These are phyloP conservation scores for Phyllopteryx taeniolatus DNA, from an alignment of 2,113 vertebrate genomes.

Conservation along the genomic window DNA sequence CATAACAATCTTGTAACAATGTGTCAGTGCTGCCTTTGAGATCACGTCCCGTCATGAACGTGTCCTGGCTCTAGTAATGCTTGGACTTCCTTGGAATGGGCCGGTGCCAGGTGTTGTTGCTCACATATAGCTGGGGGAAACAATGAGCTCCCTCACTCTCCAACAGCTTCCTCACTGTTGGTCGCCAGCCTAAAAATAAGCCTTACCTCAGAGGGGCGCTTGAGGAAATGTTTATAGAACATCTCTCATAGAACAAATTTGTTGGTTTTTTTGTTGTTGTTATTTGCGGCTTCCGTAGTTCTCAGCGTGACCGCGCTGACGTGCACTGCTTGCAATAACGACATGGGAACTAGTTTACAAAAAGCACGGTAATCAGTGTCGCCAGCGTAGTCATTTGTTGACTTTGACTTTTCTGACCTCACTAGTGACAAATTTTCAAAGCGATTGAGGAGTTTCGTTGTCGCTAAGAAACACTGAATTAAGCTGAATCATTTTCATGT, in stretches of 20 bases:
- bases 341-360: no score
- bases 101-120: slow-evolving; percentile 43
- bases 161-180: slow-evolving; percentile 49
- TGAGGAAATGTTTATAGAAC: slow-evolving; percentile 54
- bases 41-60: slow-evolving; percentile 18
- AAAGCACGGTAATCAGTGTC: no score
- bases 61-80: slow-evolving; percentile 18
- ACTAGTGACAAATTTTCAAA: no score
- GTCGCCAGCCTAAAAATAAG: slow-evolving; percentile 64
- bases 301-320: background rate
- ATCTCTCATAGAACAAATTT: slow-evolving; percentile 28
- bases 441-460: no score
- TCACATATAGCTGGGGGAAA: slow-evolving; percentile 53
- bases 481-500: no score
- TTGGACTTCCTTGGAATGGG: slow-evolving; percentile 49
- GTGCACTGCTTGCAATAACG: background rate
- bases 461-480: no score
- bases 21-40: slow-evolving; percentile 18
- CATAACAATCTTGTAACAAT: slow-evolving; percentile 34
- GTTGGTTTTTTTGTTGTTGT: no score
- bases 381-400: no score
- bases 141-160: slow-evolving; percentile 48
- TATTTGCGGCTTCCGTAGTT: background rate
- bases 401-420: no score
- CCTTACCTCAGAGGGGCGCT: slow-evolving; percentile 46